Base-by-base conservation (phyloP, 2,888 invertebrate species). In the Ophion ellenae region DNA sequence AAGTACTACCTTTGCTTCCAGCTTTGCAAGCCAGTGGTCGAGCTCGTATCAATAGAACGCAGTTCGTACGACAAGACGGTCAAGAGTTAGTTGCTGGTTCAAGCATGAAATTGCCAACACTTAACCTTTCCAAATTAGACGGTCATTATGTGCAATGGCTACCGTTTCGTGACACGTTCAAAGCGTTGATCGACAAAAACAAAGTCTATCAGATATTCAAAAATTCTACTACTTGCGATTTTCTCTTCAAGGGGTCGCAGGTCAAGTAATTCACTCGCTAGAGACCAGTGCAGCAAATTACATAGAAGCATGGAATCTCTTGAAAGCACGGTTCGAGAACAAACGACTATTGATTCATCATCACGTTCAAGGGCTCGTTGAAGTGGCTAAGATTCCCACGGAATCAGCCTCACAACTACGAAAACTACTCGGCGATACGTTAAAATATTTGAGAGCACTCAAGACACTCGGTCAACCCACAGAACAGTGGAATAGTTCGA, bases 191-290 rank as follows among this genome's bases (percentile, higher is more conserved):
- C 28, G 85, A 89, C 64, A 61, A 81, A 4, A 87, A 84, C 32
- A 20, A 9, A 40, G 24, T 28, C 53, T 89, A 40, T 64, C 84
- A 20, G 75, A 82, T n/a, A 82, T 89, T 64, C 85, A 88, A 28
- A 89, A 87, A 78, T 86, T 88, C 63, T 81, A 87, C 73, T 88
- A 89, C 76, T 79, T 88, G 61, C 81, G 81, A 66, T 86, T 84
- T 11, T 69, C 84, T n/a, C 74, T 89, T n/a, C 67, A 76, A n/a
- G 85, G 83, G 40, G 59, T 75, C n/a, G 88, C 89, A 3, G 67
- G 63, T 32, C 74, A 83, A 36, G 83, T 86, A 3, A 78, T 88
- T 66, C 61, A 82, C n/a, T 83, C 84, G 20, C 71, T 87, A 64
- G 88, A 84, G 57, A 85, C 81, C n/a, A 70, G 69, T n/a, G 83